Conservation (phyloP, 2,888 invertebrate species). For the Tricholauxania praeusta region DNA sequence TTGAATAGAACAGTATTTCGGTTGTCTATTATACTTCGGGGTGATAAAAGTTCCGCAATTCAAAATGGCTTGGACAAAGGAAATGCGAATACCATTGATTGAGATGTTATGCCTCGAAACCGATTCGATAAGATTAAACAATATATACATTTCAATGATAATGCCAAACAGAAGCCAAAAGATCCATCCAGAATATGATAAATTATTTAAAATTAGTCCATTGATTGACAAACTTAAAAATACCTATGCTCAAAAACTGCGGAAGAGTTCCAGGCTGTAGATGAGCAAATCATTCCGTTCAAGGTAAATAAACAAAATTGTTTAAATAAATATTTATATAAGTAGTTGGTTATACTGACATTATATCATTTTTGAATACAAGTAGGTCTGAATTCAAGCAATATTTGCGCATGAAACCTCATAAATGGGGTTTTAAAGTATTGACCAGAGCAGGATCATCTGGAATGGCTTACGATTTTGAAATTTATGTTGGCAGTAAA, state of each 20-base stretch:
- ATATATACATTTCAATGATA: slow-evolving; percentile 5
- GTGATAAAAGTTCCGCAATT: neutral
- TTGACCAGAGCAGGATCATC: too few species aligned
- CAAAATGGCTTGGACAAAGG: slow-evolving; percentile 6
- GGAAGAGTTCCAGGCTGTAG: neutral
- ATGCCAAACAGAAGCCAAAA: slow-evolving; percentile 12
- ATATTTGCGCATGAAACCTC: too few species aligned
- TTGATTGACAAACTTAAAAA: neutral
- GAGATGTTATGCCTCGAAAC: too few species aligned
- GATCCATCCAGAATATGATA: slow-evolving; percentile 4
- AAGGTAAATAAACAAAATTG: neutral
- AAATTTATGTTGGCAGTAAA: too few species aligned
- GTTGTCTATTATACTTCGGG: neutral
- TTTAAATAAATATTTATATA: too few species aligned
- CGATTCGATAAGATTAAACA: slow-evolving; percentile 6
- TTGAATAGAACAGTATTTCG: slow-evolving; percentile 12
- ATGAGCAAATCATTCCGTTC: neutral
- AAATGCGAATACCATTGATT: slow-evolving; percentile 7
- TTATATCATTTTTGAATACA: neutral
- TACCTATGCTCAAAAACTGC: neutral
- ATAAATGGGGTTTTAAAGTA: too few species aligned
- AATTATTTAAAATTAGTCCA: neutral
- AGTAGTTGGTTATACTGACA: neutral
- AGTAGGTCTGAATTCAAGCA: neutral
- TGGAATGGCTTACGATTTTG: too few species aligned